Percentiles rank a stretch among this genome's conserved stretches.
Evolutionary conservation across 1,140 invertebrate species (phyloP).

Genomic region (Muscidifurax raptorellus): DNA sequence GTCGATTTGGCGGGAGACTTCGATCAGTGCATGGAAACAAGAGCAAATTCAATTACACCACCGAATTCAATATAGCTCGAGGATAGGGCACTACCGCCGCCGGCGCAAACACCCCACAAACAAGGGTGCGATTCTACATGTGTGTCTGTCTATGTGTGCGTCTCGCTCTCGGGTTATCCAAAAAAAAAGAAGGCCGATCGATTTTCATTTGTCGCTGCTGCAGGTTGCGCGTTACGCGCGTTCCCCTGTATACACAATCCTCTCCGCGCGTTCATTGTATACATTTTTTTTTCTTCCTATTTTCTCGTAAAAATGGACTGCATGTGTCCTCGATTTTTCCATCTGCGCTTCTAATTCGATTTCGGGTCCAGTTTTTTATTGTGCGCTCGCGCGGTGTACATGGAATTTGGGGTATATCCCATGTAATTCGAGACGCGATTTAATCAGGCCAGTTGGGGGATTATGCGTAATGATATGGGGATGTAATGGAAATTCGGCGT

Average conservation of each 20-base stretch:
- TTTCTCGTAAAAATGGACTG: constrained; percentile 21
- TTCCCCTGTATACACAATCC: constrained; percentile 17
- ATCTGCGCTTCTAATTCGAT: constrained; percentile 34
- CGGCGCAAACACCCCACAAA: constrained; percentile 65
- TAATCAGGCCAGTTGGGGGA: constrained; percentile 8
- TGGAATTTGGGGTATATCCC: background rate
- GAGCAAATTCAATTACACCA: constrained; percentile 68
- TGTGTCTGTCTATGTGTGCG: constrained; percentile 41
- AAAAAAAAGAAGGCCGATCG: constrained; percentile 39
- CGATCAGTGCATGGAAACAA: constrained; percentile 65
- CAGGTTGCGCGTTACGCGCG: constrained; percentile 17
- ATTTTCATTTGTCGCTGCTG: constrained; percentile 43
- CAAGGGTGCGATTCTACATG: constrained; percentile 65
- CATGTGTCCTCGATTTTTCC: constrained; percentile 41
- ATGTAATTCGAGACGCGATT: constrained; percentile 14
- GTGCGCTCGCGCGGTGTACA: background rate
- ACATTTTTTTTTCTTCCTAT: constrained; percentile 28
- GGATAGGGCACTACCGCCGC: constrained; percentile 54
- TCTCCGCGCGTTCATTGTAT: constrained; percentile 10
- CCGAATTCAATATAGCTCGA: constrained; percentile 62
- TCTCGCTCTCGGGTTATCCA: background rate
- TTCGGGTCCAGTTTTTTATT: background rate
- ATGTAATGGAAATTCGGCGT: background rate
- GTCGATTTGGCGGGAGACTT: constrained; percentile 50
- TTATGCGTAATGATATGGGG: background rate